Percentiles rank a stretch among this genome's conserved stretches.
These are phyloP conservation scores for Brachionus manjavacas DNA, from an alignment of 1,140 invertebrate genomes.

Conservation along the genomic window DNA sequence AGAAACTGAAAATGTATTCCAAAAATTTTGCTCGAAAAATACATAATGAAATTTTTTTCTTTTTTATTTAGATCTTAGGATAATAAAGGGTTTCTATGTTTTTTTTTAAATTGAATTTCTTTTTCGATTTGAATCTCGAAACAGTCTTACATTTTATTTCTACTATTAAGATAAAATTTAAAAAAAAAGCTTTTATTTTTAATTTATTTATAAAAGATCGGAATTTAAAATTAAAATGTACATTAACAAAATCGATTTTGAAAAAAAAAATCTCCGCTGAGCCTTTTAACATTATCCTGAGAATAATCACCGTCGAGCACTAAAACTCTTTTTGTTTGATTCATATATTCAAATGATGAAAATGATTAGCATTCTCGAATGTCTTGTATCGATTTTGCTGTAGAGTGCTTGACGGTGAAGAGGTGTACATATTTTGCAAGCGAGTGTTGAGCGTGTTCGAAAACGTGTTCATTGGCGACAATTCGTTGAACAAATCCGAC, in stretches of 20 bases:
- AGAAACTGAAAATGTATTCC: too few species aligned
- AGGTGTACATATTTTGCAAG: background rate
- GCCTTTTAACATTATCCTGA: background rate
- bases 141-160: background rate
- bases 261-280: background rate
- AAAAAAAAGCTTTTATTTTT: background rate
- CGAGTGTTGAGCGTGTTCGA: background rate
- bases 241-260: background rate
- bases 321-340: background rate
- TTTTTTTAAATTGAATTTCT: background rate
- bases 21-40: too few species aligned
- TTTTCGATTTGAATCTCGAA: background rate
- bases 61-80: too few species aligned
- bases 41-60: too few species aligned
- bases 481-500: constrained; percentile 22
- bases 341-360: background rate
- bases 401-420: constrained; percentile 1
- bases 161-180: background rate
- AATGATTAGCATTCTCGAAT: background rate
- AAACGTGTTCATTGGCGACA: constrained; percentile 6
- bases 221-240: background rate
- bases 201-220: background rate
- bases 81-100: background rate
- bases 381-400: background rate
- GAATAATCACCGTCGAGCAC: background rate